Evolutionary conservation across 2,888 invertebrate species (phyloP).

Genomic region (Lottia scabra): DNA sequence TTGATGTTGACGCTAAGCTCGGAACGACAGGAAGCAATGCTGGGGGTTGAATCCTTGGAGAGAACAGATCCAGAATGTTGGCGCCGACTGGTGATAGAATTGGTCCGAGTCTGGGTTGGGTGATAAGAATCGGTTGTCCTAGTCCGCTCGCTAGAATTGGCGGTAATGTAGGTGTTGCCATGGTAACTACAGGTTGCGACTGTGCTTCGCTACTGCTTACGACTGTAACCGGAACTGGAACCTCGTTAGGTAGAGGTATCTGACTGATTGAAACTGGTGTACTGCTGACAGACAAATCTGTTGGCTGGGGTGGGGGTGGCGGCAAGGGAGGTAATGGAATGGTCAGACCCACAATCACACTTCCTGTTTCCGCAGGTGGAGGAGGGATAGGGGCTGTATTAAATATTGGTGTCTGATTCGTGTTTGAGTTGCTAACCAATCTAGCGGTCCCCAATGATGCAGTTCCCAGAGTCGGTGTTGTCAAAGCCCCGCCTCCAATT

Average conservation of each 20-base stretch:
- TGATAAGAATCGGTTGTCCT: constrained; percentile 18
- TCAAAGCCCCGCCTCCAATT: neutral
- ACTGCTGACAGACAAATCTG: neutral
- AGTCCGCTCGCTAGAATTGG: constrained; percentile 19
- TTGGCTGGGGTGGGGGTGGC: constrained; percentile 8
- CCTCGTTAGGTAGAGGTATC: neutral
- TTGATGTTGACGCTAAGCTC: neutral
- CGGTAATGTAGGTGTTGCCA: constrained; percentile 18
- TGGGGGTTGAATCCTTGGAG: constrained; percentile 10
- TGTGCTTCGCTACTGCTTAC: neutral
- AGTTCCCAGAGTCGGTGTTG: no score
- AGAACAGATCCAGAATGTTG: constrained; percentile 22
- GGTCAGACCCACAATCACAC: neutral
- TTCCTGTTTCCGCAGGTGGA: neutral
- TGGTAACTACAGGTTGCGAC: neutral
- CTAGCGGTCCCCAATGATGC: constrained; percentile 30
- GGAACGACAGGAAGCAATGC: constrained; percentile 6
- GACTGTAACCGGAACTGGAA: neutral
- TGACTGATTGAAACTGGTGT: no score
- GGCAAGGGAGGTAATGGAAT: constrained; percentile 2
- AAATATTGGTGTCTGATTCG: constrained; percentile 5
- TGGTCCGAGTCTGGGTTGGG: constrained; percentile 25
- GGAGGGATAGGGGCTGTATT: neutral
- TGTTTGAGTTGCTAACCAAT: constrained; percentile 17
- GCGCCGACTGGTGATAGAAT: constrained; percentile 19